Evolutionary conservation across 1,140 invertebrate species (phyloP).

Genomic region (Battus philenor): DNA sequence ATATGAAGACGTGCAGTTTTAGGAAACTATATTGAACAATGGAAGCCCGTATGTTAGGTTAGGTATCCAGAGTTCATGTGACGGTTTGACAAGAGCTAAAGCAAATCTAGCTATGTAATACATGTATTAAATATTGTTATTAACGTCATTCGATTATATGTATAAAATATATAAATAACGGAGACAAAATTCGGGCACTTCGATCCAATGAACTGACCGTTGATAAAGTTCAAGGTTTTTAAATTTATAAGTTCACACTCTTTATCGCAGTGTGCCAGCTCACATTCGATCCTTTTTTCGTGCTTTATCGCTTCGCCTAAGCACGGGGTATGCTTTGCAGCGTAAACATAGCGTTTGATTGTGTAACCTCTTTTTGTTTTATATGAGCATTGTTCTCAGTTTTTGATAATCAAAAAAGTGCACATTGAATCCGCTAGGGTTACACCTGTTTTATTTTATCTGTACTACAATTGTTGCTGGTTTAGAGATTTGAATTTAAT

Average conservation of each 20-base stretch:
- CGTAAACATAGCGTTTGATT: background rate
- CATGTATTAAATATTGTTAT: too few species aligned
- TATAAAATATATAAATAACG: background rate
- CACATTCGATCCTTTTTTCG: background rate
- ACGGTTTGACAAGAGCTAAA: too few species aligned
- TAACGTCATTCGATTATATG: too few species aligned
- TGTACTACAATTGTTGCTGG: too few species aligned
- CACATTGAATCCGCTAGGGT: too few species aligned
- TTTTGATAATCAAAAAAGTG: background rate
- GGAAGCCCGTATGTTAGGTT: too few species aligned
- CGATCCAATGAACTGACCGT: slow-evolving; percentile 3
- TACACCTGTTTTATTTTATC: too few species aligned
- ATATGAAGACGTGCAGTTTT: too few species aligned
- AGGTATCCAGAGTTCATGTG: too few species aligned
- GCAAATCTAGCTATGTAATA: too few species aligned
- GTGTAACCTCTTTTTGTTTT: background rate
- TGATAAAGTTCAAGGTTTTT: slow-evolving; percentile 9
- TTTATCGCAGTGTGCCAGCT: background rate
- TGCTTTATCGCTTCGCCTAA: slow-evolving; percentile 1
- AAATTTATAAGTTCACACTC: background rate
- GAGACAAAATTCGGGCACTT: background rate
- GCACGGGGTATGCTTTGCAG: background rate
- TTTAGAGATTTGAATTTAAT: too few species aligned
- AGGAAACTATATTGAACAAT: too few species aligned
- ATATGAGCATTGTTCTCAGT: background rate